phyloP scores from a whole-genome alignment of 2,888 invertebrate species.

The Linyphia triangularis region DNA sequence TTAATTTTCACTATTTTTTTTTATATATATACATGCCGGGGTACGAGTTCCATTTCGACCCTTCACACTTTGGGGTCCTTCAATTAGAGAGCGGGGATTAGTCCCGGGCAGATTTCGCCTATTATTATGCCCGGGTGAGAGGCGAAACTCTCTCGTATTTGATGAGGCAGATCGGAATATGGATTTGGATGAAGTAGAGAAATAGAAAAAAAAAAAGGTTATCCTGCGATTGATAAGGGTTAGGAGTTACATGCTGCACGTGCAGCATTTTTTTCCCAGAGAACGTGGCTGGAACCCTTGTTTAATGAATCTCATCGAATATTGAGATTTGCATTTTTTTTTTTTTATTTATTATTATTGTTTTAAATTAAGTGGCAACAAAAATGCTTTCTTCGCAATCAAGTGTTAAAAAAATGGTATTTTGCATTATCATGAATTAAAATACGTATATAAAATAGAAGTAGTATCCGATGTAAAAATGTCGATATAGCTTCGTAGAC shows the following conservation, averaged over 20 bases:
- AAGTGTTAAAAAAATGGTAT: too few species aligned
- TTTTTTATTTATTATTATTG: too few species aligned
- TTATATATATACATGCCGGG: too few species aligned
- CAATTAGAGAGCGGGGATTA: conserved; percentile 68
- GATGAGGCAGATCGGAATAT: not conserved
- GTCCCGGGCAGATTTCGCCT: conserved; percentile 25
- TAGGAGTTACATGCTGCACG: not conserved
- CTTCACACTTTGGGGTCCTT: not conserved
- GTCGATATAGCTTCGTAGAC: too few species aligned
- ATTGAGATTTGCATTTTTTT: not conserved
- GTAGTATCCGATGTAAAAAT: too few species aligned
- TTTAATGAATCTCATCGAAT: not conserved
- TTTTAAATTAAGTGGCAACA: too few species aligned
- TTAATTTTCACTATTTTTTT: not conserved
- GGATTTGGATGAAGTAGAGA: not conserved
- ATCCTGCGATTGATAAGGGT: not conserved
- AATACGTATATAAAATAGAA: too few species aligned
- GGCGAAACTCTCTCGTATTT: not conserved
- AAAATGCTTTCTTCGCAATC: too few species aligned
- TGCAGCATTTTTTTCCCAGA: not conserved
- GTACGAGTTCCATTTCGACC: too few species aligned
- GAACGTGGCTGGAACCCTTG: not conserved
- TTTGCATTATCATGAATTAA: too few species aligned
- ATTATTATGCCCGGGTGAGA: not conserved
- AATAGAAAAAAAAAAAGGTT: too few species aligned